Percentiles rank a stretch among this genome's conserved stretches.
Evolutionary conservation across 2,888 invertebrate genomes (phyloP).

Genomic region (Ceramica pisi): DNA sequence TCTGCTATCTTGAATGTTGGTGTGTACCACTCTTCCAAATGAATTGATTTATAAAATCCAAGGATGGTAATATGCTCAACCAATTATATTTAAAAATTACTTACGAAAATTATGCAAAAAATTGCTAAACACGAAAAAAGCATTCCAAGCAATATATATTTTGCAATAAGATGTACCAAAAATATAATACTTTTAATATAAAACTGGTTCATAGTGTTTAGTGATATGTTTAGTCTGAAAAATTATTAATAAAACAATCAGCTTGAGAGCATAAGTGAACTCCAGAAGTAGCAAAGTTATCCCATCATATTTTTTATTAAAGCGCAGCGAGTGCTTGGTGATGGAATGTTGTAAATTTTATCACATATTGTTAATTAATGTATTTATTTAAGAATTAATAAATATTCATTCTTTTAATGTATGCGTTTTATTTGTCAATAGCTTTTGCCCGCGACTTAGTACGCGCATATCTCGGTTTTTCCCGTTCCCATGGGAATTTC

Average conservation of each 20-base stretch:
- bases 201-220: constrained; percentile 42
- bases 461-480: no score
- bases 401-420: constrained; percentile 83
- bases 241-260: constrained; percentile 17
- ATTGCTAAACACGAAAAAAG: constrained; percentile 57
- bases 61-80: constrained; percentile 30
- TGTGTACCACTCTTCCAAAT: constrained; percentile 14
- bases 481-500: no score
- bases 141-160: constrained; percentile 64
- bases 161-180: constrained; percentile 64
- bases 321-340: constrained; percentile 74
- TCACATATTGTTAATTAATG: constrained; percentile 79
- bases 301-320: constrained; percentile 54
- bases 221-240: constrained; percentile 32
- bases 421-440: constrained; percentile 48
- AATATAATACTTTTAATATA: constrained; percentile 38
- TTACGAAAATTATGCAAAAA: constrained; percentile 12
- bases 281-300: constrained; percentile 46
- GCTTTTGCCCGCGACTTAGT: no score
- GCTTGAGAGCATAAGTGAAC: constrained; percentile 38
- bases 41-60: constrained; percentile 4
- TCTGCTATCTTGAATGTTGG: constrained; percentile 17
- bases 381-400: constrained; percentile 88
- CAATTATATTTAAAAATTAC: constrained; percentile 7
- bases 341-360: constrained; percentile 85